Conservation (phyloP, 1,140 invertebrate species). For the Hesperophylax magnus region DNA sequence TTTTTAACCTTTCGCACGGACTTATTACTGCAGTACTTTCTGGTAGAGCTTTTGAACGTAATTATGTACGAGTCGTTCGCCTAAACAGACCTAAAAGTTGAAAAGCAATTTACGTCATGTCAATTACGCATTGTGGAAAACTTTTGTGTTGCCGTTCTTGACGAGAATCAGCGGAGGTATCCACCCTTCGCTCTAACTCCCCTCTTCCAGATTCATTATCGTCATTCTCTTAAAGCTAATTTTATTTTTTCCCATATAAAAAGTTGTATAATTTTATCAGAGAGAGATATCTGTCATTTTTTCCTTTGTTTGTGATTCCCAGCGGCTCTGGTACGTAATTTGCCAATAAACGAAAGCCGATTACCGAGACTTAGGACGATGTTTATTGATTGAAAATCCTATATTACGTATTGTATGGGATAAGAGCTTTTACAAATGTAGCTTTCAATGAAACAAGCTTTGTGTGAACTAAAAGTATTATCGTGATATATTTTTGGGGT, state of each 20-base stretch:
- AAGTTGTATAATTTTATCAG: conserved; percentile 29
- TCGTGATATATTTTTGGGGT: too few species aligned
- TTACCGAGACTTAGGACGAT: not conserved
- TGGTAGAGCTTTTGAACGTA: not conserved
- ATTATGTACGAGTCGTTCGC: conserved; percentile 18
- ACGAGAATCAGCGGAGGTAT: not conserved
- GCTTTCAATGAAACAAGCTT: too few species aligned
- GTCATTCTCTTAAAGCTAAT: conserved; percentile 1
- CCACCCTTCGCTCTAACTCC: conserved; percentile 1
- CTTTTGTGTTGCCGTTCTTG: conserved; percentile 18
- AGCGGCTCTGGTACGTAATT: conserved; percentile 33
- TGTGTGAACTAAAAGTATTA: too few species aligned
- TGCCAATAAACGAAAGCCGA: conserved; percentile 46
- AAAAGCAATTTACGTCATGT: conserved; percentile 52
- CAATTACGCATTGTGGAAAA: conserved; percentile 38
- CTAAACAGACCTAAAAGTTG: conserved; percentile 38
- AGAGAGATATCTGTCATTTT: not conserved
- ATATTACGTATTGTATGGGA: not conserved
- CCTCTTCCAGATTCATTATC: conserved; percentile 19
- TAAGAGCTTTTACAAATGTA: too few species aligned
- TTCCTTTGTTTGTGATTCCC: conserved; percentile 46
- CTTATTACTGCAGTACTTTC: not conserved
- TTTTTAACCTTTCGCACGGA: conserved; percentile 1
- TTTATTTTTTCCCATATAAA: not conserved
- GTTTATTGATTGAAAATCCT: conserved; percentile 15